Evolutionary conservation across 2,113 vertebrate species (phyloP).

Genomic region (Mirounga angustirostris): DNA sequence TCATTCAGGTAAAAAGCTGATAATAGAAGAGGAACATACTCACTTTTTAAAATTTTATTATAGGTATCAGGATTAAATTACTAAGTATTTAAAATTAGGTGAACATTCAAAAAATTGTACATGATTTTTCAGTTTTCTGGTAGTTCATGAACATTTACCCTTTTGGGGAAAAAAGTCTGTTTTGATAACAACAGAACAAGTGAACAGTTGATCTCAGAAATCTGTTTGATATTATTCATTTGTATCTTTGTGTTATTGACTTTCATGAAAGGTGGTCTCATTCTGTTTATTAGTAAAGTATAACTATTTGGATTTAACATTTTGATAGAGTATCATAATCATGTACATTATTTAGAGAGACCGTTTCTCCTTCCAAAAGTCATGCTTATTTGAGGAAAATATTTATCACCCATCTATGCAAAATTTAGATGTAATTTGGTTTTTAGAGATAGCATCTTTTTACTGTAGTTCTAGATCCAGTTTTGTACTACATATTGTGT

Average conservation of each 20-base stretch:
- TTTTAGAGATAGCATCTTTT: background rate
- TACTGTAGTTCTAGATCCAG: background rate
- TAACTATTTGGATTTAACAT: background rate
- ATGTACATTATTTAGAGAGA: background rate
- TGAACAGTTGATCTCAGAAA: background rate
- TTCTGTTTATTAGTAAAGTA: background rate
- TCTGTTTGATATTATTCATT: background rate
- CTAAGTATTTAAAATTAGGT: conserved; percentile 20
- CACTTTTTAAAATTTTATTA: background rate
- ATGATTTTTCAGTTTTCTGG: background rate
- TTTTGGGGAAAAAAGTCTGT: background rate
- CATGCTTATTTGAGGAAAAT: background rate
- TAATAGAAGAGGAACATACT: background rate
- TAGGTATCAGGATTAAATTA: background rate
- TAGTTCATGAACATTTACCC: background rate
- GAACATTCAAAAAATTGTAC: background rate
- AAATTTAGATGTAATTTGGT: conserved; percentile 35
- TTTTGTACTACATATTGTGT: background rate
- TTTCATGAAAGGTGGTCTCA: background rate
- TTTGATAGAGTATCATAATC: background rate
- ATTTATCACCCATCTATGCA: background rate
- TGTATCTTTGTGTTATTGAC: background rate
- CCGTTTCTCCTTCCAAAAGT: background rate
- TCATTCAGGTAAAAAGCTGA: background rate
- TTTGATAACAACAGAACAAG: background rate